Evolutionary conservation across 64 coral and sea anemone species (phyloP).

Genomic region (Actinia tenebrosa): DNA sequence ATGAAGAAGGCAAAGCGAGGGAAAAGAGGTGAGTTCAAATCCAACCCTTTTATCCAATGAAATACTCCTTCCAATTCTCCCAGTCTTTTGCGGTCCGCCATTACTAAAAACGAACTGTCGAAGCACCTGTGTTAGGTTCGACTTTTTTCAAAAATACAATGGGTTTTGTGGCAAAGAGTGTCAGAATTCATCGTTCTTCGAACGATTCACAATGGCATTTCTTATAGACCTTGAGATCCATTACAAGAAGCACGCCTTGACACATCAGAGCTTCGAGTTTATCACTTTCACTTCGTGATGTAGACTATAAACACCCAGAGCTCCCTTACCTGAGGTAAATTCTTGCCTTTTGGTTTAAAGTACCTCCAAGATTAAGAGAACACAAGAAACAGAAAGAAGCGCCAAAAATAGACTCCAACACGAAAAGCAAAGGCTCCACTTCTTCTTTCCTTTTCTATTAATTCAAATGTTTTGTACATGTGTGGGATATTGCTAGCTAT

Average conservation of each 20-base stretch:
- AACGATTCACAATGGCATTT: not conserved
- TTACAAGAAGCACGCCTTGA: not conserved
- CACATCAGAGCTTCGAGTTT: not conserved
- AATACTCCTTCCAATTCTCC: not conserved
- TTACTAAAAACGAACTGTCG: not conserved
- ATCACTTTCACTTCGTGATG: not conserved
- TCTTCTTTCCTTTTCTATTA: not conserved
- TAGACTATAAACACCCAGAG: not conserved
- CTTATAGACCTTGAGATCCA: not conserved
- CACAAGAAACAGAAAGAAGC: slow-evolving; percentile 5
- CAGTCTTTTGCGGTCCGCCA: not conserved
- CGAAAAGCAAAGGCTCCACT: not conserved
- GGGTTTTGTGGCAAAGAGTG: not conserved
- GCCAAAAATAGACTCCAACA: not conserved
- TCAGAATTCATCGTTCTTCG: not conserved
- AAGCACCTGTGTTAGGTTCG: not conserved
- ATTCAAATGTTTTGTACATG: not conserved
- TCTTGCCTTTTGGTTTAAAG: not conserved
- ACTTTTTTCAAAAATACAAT: not conserved
- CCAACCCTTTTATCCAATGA: slow-evolving; percentile 26
- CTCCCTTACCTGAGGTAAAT: not conserved
- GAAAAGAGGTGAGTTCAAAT: slow-evolving; percentile 39
- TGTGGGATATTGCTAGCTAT: not conserved
- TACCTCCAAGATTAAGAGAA: not conserved
- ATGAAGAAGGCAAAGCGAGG: slow-evolving; percentile 28